These are phyloP conservation scores for Atherix ibis DNA, from an alignment of 2,888 invertebrate species.

Conservation along the genomic window DNA sequence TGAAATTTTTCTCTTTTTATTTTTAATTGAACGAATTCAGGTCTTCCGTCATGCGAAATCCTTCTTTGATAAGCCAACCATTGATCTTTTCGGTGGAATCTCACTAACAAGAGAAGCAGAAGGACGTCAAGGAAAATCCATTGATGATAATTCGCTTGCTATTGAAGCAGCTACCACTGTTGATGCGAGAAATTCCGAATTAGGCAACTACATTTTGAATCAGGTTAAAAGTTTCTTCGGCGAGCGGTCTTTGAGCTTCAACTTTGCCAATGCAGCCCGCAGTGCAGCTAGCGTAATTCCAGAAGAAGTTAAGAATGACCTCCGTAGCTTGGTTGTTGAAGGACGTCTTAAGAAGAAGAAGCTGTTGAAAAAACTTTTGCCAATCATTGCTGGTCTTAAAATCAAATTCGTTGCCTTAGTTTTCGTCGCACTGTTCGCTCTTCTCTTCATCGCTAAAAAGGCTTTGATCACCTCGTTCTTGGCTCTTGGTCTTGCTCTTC, in stretches of 20 bases:
- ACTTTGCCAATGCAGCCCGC: constrained; percentile 33
- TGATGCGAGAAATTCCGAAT: constrained; percentile 37
- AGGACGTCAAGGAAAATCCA: constrained; percentile 32
- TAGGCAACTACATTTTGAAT: constrained; percentile 40
- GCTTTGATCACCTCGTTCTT: constrained; percentile 42
- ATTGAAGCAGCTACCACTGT: constrained; percentile 36
- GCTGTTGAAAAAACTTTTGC: constrained; percentile 37
- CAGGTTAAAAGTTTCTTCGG: constrained; percentile 39
- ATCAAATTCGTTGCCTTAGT: constrained; percentile 40
- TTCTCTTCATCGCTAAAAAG: constrained; percentile 46
- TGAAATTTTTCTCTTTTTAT: too few species aligned
- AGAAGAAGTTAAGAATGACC: constrained; percentile 37
- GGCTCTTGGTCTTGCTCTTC: constrained; percentile 42
- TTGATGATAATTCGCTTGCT: constrained; percentile 34
- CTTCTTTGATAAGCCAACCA: constrained; percentile 40
- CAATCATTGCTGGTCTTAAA: constrained; percentile 41
- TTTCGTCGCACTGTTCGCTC: constrained; percentile 39
- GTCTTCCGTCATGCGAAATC: constrained; percentile 41
- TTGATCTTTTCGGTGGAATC: constrained; percentile 40
- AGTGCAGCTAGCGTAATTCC: constrained; percentile 39
- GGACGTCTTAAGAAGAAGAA: constrained; percentile 41
- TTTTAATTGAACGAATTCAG: too few species aligned
- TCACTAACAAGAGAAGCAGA: constrained; percentile 30
- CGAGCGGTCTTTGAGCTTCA: constrained; percentile 38
- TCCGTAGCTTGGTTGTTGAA: constrained; percentile 39